Evolutionary conservation across 1,140 invertebrate genomes (phyloP), one percentile per base, ranked within the genome.

Genomic region (Zaprionus camerounensis): DNA sequence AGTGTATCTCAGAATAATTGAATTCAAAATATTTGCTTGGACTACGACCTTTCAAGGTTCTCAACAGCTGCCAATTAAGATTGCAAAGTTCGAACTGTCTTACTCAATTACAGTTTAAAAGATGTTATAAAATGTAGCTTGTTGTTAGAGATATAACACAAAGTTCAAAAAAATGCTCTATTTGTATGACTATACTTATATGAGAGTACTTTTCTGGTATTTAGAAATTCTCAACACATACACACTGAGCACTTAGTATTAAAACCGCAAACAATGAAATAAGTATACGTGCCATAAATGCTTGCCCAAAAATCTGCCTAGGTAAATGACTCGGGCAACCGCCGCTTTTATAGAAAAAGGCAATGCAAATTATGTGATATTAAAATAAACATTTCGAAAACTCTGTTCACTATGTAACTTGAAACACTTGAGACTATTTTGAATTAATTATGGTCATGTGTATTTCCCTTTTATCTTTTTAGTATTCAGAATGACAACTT

Each of bases 351-450:
- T 34, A 11, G 9, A 34, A 64, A 22, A 15, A 38, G 15, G 0
- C 12, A 38, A 71, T 56, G 34, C 63, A 44, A 67, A 56, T 65
- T 74, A 61, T 61, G 57, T 56, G 56, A 61, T 66, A 73, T 67
- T 76, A 31, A 68, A 51, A 62, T 71, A 71, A 67, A 59, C 56
- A 77, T 71, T 65, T 11, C 7, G 12, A 57, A 31, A 51, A 28
- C 13, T 53, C 49, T 53, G 15, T 44, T n/a, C 41, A 46, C 7
- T 41, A 7, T n/a, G 41, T n/a, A n/a, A 7, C 17, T 44, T 44
- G 20, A 3, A 44, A 17, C 1, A 44, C 6, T 7, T 7, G 41
- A 49, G 5, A n/a, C 1, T 5, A 24, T 15, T 26, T 53, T 13
- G 22, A 13, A 53, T 15, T 26, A 26, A 5, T 24, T 5, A 4